Evolutionary conservation across 2,888 invertebrate genomes (phyloP), one percentile per base, ranked within the genome.

Genomic region (Amaurobius ferox): DNA sequence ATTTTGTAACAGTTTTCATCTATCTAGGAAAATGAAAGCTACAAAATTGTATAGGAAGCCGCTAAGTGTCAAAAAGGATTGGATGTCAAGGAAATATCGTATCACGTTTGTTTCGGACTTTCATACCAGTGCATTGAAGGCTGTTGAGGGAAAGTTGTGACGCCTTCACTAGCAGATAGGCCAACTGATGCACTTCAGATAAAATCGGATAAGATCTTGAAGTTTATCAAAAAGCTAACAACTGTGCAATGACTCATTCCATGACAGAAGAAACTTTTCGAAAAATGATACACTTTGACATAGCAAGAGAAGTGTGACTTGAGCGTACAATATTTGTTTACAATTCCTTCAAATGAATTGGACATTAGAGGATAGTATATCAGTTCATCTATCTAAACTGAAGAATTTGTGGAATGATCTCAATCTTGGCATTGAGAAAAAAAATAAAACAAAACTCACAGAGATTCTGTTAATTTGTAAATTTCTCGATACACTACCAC

Each of bases 291-390:
- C 11, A 29, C n/a, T 74, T 74, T 28, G n/a, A 62, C 0, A 40
- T 2, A 26, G 44, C 68, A n/a, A 19, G 55, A 67, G 77, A 77
- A 13, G 77, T 67, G 0, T 80, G 66, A 64, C 29, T 67, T 16
- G 77, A 74, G 26, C 23, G 19, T 73, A 74, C 44, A 72, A 29
- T 30, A 86, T 80, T 3, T 86, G 80, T 44, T 19, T 80, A 23
- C 66, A 86, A 11, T 86, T 74, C 30, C 80, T 86, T 44, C 44
- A 55, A n/a, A 72, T 16, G 48, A 66, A n/a, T n/a, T n/a, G n/a
- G n/a, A n/a, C n/a, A n/a, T n/a, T n/a, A n/a, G n/a, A n/a, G n/a
- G n/a, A n/a, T n/a, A n/a, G n/a, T 35, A 62, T 79, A 23, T 44
- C 48, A 16, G 68, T 55, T n/a, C 68, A 79, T 28, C 11, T 77